phyloP scores from a whole-genome alignment of 2,113 vertebrate genomes.

The Elaphurus davidianus region DNA sequence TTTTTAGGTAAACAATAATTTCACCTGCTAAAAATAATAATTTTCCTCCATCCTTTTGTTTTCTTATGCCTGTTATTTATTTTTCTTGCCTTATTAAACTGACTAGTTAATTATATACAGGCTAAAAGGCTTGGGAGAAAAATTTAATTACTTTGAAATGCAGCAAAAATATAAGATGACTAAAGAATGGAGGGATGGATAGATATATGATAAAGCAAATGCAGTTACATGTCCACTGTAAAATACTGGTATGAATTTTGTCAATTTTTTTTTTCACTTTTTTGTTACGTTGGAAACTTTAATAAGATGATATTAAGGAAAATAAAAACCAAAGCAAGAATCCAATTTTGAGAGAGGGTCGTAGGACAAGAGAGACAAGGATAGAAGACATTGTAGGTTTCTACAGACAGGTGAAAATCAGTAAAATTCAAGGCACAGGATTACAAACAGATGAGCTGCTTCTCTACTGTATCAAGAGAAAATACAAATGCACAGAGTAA shows the following conservation, averaged over 20 bases:
- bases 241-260: background rate
- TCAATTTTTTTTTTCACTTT: background rate
- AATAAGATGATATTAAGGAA: background rate
- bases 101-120: background rate
- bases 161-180: background rate
- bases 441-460: background rate
- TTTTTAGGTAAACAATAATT: background rate
- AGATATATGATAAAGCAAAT: background rate
- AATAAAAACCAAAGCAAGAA: conserved; percentile 14
- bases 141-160: background rate
- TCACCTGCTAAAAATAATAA: background rate
- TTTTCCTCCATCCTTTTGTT: background rate
- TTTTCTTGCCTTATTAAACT: background rate
- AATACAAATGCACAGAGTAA: background rate
- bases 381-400: background rate
- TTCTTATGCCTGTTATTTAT: background rate
- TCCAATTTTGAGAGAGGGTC: background rate
- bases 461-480: background rate
- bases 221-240: background rate
- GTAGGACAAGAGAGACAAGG: background rate
- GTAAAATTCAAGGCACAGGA: background rate
- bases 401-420: background rate
- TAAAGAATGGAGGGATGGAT: background rate
- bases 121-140: background rate
- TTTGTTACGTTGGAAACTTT: background rate